Evolutionary conservation across 2,888 invertebrate genomes (phyloP).

Genomic region (Campopleginae sp.): DNA sequence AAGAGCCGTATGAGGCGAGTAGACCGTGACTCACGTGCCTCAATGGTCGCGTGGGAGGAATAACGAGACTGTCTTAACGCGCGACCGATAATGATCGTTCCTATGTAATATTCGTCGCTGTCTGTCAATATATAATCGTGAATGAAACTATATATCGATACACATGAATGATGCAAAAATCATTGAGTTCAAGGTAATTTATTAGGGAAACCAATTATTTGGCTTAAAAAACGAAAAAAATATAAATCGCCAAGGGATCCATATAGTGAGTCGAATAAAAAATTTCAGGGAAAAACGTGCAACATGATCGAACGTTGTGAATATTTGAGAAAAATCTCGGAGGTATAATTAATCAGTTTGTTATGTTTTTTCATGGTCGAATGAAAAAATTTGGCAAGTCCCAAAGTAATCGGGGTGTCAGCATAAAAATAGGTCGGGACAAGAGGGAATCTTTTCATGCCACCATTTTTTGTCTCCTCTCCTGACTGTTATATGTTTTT

Average conservation of each 20-base stretch:
- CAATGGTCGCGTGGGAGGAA: constrained; percentile 59
- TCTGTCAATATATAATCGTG: constrained; percentile 11
- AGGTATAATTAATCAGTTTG: not conserved
- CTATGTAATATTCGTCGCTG: constrained; percentile 9
- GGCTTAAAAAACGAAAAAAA: not conserved
- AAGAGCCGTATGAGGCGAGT: constrained; percentile 45
- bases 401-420: constrained; percentile 25
- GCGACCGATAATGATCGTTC: constrained; percentile 58
- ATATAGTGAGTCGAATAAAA: not conserved
- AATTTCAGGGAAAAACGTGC: not conserved
- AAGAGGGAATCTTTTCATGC: constrained; percentile 49
- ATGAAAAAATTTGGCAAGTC: not conserved
- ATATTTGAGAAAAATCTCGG: not conserved
- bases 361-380: constrained; percentile 23
- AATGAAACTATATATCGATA: not conserved
- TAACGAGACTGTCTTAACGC: constrained; percentile 59
- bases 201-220: not conserved
- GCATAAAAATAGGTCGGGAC: constrained; percentile 47
- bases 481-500: not conserved
- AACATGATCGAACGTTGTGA: not conserved
- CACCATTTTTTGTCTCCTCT: not conserved
- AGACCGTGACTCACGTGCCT: constrained; percentile 59
- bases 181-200: not conserved
- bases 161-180: not conserved
- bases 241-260: not conserved